phyloP scores from a whole-genome alignment of 2,888 invertebrate species.

The Leptinotarsa tumamoca region DNA sequence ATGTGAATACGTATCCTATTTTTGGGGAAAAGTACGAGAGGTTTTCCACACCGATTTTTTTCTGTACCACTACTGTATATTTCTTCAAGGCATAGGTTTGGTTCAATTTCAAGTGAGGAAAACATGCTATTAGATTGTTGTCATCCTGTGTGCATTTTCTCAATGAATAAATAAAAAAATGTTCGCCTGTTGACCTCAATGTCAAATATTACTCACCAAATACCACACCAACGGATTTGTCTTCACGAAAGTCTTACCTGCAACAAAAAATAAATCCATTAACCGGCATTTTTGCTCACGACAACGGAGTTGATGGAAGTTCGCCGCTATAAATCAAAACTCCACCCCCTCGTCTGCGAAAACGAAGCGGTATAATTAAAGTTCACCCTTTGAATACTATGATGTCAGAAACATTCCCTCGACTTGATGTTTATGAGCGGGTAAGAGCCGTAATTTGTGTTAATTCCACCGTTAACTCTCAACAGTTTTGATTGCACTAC shows the following conservation, averaged over 20 bases:
- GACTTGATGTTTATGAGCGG: constrained; percentile 13
- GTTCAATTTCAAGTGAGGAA: too few species aligned
- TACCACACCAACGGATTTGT: background rate
- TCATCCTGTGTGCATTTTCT: too few species aligned
- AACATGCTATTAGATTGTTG: too few species aligned
- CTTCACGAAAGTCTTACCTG: constrained; percentile 3
- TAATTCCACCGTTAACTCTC: background rate
- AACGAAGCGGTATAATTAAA: constrained; percentile 11
- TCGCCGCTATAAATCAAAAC: constrained; percentile 13
- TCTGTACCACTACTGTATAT: too few species aligned
- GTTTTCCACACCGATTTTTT: too few species aligned
- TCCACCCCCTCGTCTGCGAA: background rate
- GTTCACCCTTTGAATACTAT: constrained; percentile 14
- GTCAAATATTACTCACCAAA: background rate
- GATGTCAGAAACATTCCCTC: constrained; percentile 15
- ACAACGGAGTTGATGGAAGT: background rate
- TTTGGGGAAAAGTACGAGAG: too few species aligned
- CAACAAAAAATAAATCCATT: constrained; percentile 9
- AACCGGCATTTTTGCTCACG: background rate
- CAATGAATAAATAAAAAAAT: too few species aligned
- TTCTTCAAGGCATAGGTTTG: too few species aligned
- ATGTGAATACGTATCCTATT: too few species aligned
- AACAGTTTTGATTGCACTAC: background rate
- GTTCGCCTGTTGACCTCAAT: background rate
- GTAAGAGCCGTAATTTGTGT: background rate